phyloP scores from a whole-genome alignment of 2,888 invertebrate genomes.

The Papilio gigon region DNA sequence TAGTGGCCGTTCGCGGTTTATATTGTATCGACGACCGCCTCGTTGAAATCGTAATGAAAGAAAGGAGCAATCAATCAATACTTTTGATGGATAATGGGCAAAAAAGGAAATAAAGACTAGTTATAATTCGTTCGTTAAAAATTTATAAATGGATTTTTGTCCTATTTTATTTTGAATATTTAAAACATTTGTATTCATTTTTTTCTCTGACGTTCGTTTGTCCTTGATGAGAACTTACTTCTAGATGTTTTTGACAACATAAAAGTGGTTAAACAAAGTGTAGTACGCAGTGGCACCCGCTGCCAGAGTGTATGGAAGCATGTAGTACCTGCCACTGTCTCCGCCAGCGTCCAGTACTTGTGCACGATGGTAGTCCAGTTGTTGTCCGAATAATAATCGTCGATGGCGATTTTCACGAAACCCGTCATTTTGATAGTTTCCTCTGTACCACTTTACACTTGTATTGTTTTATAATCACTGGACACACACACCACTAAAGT shows the following conservation, averaged over 20 bases:
- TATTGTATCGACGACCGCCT: background rate
- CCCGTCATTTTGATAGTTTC: conserved; percentile 79
- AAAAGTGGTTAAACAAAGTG: too few relatives aligned
- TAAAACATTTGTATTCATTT: too few relatives aligned
- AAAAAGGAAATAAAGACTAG: too few relatives aligned
- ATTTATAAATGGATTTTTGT: too few relatives aligned
- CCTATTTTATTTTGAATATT: too few relatives aligned
- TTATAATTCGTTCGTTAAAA: too few relatives aligned
- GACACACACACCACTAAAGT: conserved; percentile 63
- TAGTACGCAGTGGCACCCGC: too few relatives aligned
- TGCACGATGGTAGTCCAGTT: conserved; percentile 85
- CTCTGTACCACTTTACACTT: conserved; percentile 48
- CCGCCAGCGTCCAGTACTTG: conserved; percentile 87
- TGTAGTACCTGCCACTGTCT: conserved; percentile 87
- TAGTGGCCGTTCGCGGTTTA: background rate
- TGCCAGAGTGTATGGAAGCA: conserved; percentile 33
- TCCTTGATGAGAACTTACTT: too few relatives aligned
- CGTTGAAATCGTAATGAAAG: background rate
- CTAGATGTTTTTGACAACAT: too few relatives aligned
- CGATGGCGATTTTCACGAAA: conserved; percentile 85
- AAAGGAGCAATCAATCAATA: background rate
- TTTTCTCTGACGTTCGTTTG: too few relatives aligned
- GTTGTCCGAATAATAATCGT: conserved; percentile 84
- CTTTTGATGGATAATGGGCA: too few relatives aligned
- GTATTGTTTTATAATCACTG: conserved; percentile 52